Percentiles rank a stretch among this genome's conserved stretches.
Evolutionary conservation across 2,888 invertebrate species (phyloP).

Genomic region (Agrotis puta): DNA sequence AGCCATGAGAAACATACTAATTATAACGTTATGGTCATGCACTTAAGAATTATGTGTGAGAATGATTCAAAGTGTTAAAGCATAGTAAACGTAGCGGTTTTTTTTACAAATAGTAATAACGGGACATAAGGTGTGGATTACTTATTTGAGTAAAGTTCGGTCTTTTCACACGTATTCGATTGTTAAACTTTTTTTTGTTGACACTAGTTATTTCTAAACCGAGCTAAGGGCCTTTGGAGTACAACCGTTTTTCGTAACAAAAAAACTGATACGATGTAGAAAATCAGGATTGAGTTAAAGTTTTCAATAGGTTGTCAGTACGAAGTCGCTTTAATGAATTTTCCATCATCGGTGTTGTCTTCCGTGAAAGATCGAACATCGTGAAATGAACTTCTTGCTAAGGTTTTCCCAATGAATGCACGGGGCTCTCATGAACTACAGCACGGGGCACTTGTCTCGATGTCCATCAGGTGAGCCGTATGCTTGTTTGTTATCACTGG

Average conservation of each 20-base stretch:
- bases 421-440: too few species aligned
- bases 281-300: background rate
- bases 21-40: conserved; percentile 56
- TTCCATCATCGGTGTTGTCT: background rate
- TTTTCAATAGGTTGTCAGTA: background rate
- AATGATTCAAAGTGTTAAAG: conserved; percentile 50
- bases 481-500: too few species aligned
- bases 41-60: conserved; percentile 55
- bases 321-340: background rate
- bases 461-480: too few species aligned
- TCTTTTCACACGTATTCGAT: conserved; percentile 10
- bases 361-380: too few species aligned
- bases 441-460: too few species aligned
- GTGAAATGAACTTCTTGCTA: too few species aligned
- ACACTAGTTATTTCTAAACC: background rate
- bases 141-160: conserved; percentile 9
- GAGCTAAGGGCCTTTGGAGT: background rate
- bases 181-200: background rate
- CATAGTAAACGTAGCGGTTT: conserved; percentile 47
- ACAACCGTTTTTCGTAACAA: background rate
- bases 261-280: too few species aligned
- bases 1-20: conserved; percentile 61
- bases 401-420: too few species aligned
- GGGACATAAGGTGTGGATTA: conserved; percentile 21
- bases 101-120: conserved; percentile 31